Conservation (phyloP, 2,888 invertebrate species). For the Hipparchia sbordonii region DNA sequence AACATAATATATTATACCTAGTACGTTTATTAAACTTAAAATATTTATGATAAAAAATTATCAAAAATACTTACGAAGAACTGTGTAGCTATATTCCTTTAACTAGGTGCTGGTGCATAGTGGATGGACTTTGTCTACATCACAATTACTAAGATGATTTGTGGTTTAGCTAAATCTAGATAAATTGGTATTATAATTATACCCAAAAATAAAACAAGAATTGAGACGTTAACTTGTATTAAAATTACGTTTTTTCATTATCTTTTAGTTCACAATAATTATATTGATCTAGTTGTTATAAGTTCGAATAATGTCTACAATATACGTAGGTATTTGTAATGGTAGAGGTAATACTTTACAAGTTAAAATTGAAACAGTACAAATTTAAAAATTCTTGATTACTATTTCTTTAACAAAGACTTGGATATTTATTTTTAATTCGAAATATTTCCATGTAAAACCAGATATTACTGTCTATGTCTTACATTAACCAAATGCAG, state of each 20-base stretch:
- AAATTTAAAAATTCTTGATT: conserved; percentile 16
- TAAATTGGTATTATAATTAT: conserved; percentile 26
- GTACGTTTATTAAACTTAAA: no score
- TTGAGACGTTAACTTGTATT: conserved; percentile 71
- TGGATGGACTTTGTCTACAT: conserved; percentile 29
- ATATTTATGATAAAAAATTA: no score
- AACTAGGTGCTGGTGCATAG: conserved; percentile 33
- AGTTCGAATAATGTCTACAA: conserved; percentile 26
- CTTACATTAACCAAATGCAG: conserved; percentile 44
- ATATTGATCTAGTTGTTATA: conserved; percentile 23
- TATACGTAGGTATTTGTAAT: background rate
- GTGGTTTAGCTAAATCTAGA: conserved; percentile 30
- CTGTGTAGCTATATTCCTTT: conserved; percentile 3
- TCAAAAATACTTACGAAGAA: conserved; percentile 17
- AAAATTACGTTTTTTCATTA: conserved; percentile 55
- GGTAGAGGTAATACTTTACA: conserved; percentile 15
- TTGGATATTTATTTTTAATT: conserved; percentile 16
- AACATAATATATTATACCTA: no score
- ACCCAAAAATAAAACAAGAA: conserved; percentile 41
- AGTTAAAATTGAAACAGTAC: conserved; percentile 1
- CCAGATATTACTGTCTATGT: conserved; percentile 5
- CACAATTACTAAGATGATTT: conserved; percentile 30
- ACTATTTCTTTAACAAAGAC: background rate
- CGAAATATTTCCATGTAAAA: conserved; percentile 2
- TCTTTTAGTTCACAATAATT: conserved; percentile 48